Evolutionary conservation across 2,888 invertebrate species (phyloP), one percentile per base, ranked within the genome.

Genomic region (Dromius quadrimaculatus): DNA sequence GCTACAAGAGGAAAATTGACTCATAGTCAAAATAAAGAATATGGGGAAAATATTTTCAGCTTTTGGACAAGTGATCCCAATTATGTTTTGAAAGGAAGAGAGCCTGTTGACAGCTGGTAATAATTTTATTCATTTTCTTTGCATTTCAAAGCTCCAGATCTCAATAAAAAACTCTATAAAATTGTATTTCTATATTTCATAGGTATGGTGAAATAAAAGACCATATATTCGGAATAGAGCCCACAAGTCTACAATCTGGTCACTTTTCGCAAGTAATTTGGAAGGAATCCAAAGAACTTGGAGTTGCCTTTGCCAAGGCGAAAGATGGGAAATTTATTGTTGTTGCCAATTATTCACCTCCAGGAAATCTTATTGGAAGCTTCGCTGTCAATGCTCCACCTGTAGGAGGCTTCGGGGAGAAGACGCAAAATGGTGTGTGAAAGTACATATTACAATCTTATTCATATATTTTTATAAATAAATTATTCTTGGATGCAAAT

Each of bases 301-400:
- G 94, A 0, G 87, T 94, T 1, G 93, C 91, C 0, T 88, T 87
- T 77, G 91, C 92, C 2, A 89, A 84, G 75, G 71, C 73, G 1
- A 57, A 38, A 17, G 78, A 89, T 47, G 94, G 92, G 22, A 90
- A 88, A 81, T 85, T 90, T 72, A 91, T 90, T 77, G 94, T 97
- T 0, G 97, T 97, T 0, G 94, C 92, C 22, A 92, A 95, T 81
- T 97, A 97, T 80, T 88, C 87, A 78, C 97, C 97, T 0, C 90
- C 96, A 0, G 97, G 96, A 2, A 97, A 97, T 81, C 87, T 91
- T 72, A 84, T 90, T 45, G 92, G 92, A 0, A 87, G 87, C 75
- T 94, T 91, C 77, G 83, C 86, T 11, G 86, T 86, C 22, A 92
- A 93, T 81, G 93, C 94, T 1, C 88, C 87, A 2, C 90, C 91